These are phyloP conservation scores for Triplophysa siluroides DNA, from an alignment of 2,113 vertebrate species.

Conservation along the genomic window DNA sequence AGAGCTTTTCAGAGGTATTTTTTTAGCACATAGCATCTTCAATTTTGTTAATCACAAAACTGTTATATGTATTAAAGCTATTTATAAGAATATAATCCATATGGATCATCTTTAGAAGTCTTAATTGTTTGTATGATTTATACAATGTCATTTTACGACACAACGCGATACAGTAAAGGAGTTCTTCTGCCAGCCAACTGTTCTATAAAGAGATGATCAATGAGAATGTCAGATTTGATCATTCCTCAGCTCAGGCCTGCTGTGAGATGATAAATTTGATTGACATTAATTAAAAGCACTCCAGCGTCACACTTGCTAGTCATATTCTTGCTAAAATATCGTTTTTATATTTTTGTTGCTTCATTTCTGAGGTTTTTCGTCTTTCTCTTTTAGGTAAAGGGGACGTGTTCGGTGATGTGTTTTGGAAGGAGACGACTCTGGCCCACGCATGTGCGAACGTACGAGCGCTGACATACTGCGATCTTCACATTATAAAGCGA, in stretches of 20 bases:
- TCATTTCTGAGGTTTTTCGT: not conserved
- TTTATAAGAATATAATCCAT: too few species aligned
- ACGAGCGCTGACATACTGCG: constrained; percentile 92
- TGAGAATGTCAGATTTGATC: constrained; percentile 6
- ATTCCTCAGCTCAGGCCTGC: not conserved
- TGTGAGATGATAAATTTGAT: not conserved
- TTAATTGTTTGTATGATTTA: too few species aligned
- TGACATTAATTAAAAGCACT: constrained; percentile 9
- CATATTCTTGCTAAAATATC: not conserved
- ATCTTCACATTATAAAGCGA: constrained; percentile 92
- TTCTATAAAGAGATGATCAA: constrained; percentile 3
- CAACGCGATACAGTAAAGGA: not conserved
- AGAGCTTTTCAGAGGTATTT: too few species aligned
- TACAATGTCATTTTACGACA: too few species aligned
- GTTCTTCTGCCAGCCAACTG: not conserved
- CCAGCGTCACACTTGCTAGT: not conserved
- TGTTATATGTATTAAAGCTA: too few species aligned
- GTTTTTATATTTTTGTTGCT: not conserved
- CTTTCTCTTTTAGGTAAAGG: constrained; percentile 84
- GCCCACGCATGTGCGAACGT: constrained; percentile 94
- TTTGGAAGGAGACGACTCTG: constrained; percentile 94
- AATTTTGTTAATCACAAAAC: too few species aligned
- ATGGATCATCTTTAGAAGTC: too few species aligned
- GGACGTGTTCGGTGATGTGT: constrained; percentile 95
- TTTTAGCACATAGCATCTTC: too few species aligned